Conservation (phyloP, 2,113 vertebrate genomes). For the Lathamus discolor region DNA sequence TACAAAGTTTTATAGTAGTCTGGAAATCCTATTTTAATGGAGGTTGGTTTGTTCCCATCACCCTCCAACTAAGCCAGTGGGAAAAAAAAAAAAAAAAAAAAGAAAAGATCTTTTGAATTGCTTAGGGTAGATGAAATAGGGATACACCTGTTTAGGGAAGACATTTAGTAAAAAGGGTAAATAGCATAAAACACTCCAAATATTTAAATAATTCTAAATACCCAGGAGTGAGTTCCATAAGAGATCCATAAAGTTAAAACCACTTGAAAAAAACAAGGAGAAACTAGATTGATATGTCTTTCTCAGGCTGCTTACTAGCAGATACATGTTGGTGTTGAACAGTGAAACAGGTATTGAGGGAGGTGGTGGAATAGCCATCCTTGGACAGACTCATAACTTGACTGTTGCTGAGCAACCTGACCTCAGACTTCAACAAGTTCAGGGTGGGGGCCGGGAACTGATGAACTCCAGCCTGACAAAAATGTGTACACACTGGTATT, state of each 20-base stretch:
- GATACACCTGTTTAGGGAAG: neutral
- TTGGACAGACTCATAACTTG: accelerated
- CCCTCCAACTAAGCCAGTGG: neutral
- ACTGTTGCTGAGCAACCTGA: neutral
- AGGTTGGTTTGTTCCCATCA: neutral
- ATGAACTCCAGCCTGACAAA: neutral
- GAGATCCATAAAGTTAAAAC: neutral
- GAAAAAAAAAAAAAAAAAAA: neutral
- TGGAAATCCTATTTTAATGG: neutral
- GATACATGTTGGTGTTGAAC: neutral
- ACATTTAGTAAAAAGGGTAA: neutral
- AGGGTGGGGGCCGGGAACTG: neutral
- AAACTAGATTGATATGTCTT: neutral
- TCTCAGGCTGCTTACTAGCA: neutral
- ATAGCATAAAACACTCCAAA: neutral
- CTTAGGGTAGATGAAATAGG: neutral
- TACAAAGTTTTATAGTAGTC: neutral
- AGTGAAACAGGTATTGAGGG: accelerated
- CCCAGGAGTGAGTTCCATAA: neutral
- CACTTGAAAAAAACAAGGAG: neutral
- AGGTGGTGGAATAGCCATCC: neutral
- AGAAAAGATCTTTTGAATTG: neutral
- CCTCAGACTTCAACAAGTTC: neutral
- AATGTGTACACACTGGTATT: neutral
- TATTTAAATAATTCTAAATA: neutral